phyloP scores from a whole-genome alignment of 2,888 invertebrate genomes.

The Aspidiotus destructor region DNA sequence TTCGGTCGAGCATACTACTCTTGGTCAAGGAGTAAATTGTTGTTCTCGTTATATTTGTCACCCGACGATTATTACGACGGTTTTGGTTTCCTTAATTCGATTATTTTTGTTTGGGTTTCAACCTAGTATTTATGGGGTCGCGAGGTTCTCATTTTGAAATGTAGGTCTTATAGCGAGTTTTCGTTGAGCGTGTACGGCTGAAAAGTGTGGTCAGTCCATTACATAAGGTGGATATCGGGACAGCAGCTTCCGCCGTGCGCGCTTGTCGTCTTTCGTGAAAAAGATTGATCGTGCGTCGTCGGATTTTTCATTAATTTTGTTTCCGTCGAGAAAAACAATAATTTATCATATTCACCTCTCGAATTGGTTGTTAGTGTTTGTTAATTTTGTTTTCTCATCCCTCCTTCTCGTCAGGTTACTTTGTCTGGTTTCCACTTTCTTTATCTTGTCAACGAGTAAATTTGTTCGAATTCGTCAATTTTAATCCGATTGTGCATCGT shows the following conservation, averaged over 20 bases:
- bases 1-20: too few relatives aligned
- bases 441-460: constrained; percentile 12
- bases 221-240: not conserved
- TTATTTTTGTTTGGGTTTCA: too few relatives aligned
- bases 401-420: not conserved
- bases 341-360: not conserved
- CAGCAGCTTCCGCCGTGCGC: constrained; percentile 9
- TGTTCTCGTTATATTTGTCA: too few relatives aligned
- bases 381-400: constrained; percentile 9
- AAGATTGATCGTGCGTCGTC: constrained; percentile 3
- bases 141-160: too few relatives aligned
- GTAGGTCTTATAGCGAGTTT: too few relatives aligned
- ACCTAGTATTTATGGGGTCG: too few relatives aligned
- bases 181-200: too few relatives aligned
- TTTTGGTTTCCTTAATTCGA: too few relatives aligned
- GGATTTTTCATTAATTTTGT: constrained; percentile 10
- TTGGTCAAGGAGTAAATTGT: too few relatives aligned
- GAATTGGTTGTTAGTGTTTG: constrained; percentile 2
- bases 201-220: not conserved
- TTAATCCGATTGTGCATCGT: not conserved
- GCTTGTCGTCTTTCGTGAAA: not conserved
- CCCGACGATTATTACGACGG: too few relatives aligned
- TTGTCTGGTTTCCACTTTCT: not conserved
- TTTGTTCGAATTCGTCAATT: constrained; percentile 9
- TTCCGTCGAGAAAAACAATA: constrained; percentile 1